phyloP scores from a whole-genome alignment of 2,113 vertebrate genomes.

The Megaptera novaeangliae region DNA sequence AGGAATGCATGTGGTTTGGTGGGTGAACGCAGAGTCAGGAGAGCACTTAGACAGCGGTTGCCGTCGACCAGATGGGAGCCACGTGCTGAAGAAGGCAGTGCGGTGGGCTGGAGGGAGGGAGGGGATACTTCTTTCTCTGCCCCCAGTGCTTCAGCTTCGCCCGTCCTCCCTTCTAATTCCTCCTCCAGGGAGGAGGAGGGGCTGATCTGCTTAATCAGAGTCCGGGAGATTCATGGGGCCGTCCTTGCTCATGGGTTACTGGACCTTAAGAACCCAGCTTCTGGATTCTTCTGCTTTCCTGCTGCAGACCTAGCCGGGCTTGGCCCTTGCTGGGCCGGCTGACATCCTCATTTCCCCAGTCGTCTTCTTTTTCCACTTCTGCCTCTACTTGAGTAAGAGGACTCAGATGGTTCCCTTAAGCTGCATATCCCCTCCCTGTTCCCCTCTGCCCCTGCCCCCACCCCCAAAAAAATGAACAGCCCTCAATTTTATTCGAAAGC shows the following conservation, averaged over 20 bases:
- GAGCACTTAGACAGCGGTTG: background rate
- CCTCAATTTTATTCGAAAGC: background rate
- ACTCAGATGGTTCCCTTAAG: background rate
- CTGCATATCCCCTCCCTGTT: too few relatives aligned
- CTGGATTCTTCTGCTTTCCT: background rate
- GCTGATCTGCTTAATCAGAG: background rate
- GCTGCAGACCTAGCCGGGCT: background rate
- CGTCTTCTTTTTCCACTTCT: background rate
- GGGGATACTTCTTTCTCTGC: background rate
- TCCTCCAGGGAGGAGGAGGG: background rate
- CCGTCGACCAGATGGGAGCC: background rate
- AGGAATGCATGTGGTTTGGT: background rate
- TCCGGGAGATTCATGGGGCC: background rate
- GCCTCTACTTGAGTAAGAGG: too few relatives aligned
- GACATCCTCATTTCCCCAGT: accelerated
- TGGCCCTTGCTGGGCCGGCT: background rate
- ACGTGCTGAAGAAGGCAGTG: background rate
- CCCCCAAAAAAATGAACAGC: background rate
- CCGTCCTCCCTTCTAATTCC: background rate
- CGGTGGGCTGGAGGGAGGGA: background rate
- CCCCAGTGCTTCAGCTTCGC: background rate
- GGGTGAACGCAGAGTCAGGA: background rate
- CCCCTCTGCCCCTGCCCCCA: too few relatives aligned
- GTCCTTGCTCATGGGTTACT: background rate
- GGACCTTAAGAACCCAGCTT: background rate